These are phyloP conservation scores for Propithecus perrieri DNA, from an alignment of 2,797 vertebrate genomes.

Conservation along the genomic window DNA sequence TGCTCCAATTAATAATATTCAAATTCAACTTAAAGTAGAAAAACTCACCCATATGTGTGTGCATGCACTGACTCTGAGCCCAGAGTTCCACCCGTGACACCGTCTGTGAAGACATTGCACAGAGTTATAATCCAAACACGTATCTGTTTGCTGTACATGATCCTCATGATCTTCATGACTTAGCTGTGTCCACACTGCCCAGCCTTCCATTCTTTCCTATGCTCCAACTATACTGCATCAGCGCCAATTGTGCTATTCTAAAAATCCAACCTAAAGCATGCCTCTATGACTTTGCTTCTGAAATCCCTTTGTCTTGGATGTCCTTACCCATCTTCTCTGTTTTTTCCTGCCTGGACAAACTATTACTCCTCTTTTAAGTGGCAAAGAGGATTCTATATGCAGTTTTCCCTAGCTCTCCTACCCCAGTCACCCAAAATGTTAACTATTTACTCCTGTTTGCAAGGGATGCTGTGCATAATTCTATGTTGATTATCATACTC, in stretches of 20 bases:
- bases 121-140: neutral
- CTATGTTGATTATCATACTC: neutral
- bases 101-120: fast-evolving
- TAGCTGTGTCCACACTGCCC: neutral
- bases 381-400: neutral
- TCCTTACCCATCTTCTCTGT: neutral
- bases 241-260: neutral
- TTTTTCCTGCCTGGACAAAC: neutral
- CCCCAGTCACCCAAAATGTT: neutral
- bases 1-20: neutral
- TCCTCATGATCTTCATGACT: neutral
- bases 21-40: neutral
- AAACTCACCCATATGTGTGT: neutral
- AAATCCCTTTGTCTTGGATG: neutral
- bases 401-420: neutral
- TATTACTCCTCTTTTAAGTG: neutral
- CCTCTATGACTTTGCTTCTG: neutral
- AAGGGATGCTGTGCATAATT: neutral
- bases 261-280: neutral
- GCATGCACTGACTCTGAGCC: neutral
- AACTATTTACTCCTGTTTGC: neutral
- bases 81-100: neutral
- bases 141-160: neutral
- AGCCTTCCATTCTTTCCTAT: neutral
- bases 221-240: neutral